A percentile compares a stretch with the other conserved stretches of the same genome.
phyloP scores from a whole-genome alignment of 1,140 invertebrate species.

The Prorops nasuta region DNA sequence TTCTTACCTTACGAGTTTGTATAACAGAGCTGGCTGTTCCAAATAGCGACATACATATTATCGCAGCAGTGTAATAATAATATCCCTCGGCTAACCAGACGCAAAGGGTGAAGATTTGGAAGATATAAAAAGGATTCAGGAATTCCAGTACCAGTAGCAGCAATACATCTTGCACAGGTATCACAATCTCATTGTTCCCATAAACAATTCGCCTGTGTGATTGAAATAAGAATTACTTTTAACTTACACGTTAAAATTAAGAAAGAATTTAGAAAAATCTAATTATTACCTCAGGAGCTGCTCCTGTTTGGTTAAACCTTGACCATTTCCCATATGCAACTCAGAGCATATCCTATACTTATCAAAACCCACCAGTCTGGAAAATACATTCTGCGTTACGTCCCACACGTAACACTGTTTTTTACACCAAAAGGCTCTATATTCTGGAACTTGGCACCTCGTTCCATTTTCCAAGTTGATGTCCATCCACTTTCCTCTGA shows the following conservation, averaged over 20 bases:
- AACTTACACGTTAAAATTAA: too few species aligned
- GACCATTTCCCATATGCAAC: constrained; percentile 57
- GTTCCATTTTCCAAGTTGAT: constrained; percentile 53
- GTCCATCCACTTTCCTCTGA: constrained; percentile 37
- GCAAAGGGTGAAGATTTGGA: constrained; percentile 83
- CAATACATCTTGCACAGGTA: constrained; percentile 71
- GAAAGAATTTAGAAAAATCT: background rate
- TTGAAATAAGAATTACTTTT: constrained; percentile 7
- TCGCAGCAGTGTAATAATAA: constrained; percentile 82
- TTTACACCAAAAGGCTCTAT: constrained; percentile 64
- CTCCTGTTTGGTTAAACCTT: constrained; percentile 59
- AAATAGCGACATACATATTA: constrained; percentile 82
- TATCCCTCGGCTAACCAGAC: constrained; percentile 82
- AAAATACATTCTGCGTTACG: constrained; percentile 60
- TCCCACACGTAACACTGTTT: constrained; percentile 72
- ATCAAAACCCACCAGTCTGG: constrained; percentile 67
- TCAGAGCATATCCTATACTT: constrained; percentile 59
- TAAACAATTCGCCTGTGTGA: constrained; percentile 69
- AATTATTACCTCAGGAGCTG: constrained; percentile 53
- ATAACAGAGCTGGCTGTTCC: constrained; percentile 80
- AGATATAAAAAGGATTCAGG: constrained; percentile 95
- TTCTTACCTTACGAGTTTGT: constrained; percentile 75
- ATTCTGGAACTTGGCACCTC: constrained; percentile 37
- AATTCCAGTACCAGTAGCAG: constrained; percentile 75
- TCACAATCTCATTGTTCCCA: constrained; percentile 77